Base-by-base conservation (phyloP, 2,113 vertebrate genomes). In the Esox niger region DNA sequence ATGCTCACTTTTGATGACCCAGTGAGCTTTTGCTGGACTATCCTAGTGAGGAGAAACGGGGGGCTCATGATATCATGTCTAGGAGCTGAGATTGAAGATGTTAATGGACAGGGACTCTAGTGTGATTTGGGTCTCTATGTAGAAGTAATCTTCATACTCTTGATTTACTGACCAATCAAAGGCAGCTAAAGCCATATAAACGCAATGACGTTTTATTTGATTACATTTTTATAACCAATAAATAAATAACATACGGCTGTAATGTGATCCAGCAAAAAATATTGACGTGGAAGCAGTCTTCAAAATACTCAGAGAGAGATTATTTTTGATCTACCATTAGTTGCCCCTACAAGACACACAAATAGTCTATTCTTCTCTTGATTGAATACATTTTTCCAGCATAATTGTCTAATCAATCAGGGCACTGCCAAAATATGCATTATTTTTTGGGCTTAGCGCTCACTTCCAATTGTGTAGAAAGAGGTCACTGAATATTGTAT, bases 381-480 rank as follows among this genome's bases (percentile, higher is more conserved):
- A 74, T 75, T 76, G 77, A 56, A 66, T 83, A 81, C 76, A 70
- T 75, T 82, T 49, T 81, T 75, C 62, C 66, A 52, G 57, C 10
- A 38, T 70, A 70, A 69, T 70, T 72, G 75, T 88, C 79, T 80
- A 62, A 86, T 81, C 85, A 82, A 81, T 87, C 84, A 87, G 43
- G 38, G 38, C 56, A 47, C 77, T 76, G 69, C 79, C 79, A 83
- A 85, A 82, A 83, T 85, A 70, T 82, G 76, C 82, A 84, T 86
- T 82, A 73, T 76, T 83, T 80, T 74, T 52, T 46, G 62, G 27
- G 52, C 23, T 43, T 38, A 56, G 46, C 38, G 78, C 73, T 72
- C 77, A 81, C 69, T 76, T 82, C 84, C 84, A 90, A 89, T 91
- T 86, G 89, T 81, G 71, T 77, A 80, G 81, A 81, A 76, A 84